phyloP scores from a whole-genome alignment of 2,797 vertebrate species.

The Microctenopoma stevenorrisi region DNA sequence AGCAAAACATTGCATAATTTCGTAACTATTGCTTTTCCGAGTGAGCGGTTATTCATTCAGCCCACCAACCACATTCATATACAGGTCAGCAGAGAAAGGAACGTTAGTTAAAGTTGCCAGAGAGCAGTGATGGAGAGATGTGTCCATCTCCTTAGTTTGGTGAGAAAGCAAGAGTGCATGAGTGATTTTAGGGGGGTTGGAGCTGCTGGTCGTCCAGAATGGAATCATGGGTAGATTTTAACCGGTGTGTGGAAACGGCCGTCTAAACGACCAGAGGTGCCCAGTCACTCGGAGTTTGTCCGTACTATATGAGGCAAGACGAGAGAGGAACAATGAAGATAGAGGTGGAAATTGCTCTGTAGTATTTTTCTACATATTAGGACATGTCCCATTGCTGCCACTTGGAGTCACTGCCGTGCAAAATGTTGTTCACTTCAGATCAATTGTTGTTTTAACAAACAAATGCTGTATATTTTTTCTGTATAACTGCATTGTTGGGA shows the following conservation, averaged over 20 bases:
- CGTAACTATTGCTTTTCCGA: constrained; percentile 29
- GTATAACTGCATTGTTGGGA: too few relatives aligned
- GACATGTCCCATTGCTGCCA: too few relatives aligned
- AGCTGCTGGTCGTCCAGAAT: constrained; percentile 37
- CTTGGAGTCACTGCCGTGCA: too few relatives aligned
- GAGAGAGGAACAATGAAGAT: neutral
- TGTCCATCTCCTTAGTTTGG: constrained; percentile 10
- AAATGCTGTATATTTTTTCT: too few relatives aligned
- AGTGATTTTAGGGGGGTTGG: constrained; percentile 16
- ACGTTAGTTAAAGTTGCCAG: neutral
- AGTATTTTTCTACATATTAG: too few relatives aligned
- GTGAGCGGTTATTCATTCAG: neutral
- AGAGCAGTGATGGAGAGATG: constrained; percentile 2
- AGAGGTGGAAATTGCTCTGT: neutral
- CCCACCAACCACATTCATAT: constrained; percentile 23
- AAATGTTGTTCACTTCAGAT: too few relatives aligned
- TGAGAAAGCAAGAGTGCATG: constrained; percentile 48
- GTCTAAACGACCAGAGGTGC: constrained; percentile 77
- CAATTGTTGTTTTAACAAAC: too few relatives aligned
- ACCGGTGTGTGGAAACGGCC: constrained; percentile 40
- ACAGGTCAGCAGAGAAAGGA: constrained; percentile 12
- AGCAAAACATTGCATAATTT: constrained; percentile 23
- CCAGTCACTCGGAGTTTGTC: constrained; percentile 79
- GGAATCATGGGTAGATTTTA: constrained; percentile 48
- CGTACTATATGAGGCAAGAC: constrained; percentile 75